These are phyloP conservation scores for Oligia strigilis DNA, from an alignment of 2,888 invertebrate species.

Conservation along the genomic window DNA sequence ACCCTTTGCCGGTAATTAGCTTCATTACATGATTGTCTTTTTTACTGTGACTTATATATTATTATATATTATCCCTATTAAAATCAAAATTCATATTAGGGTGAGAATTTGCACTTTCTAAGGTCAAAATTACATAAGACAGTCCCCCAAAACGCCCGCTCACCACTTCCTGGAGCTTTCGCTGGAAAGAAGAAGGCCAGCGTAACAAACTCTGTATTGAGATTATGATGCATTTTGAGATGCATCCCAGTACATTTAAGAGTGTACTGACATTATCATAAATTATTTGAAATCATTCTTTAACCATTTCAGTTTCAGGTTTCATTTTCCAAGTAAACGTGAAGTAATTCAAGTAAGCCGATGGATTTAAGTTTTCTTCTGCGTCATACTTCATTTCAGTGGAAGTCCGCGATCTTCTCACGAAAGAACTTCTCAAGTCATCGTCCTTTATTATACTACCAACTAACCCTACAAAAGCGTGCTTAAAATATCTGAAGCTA, in stretches of 20 bases:
- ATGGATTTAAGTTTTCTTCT: slow-evolving; percentile 4
- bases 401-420: slow-evolving; percentile 10
- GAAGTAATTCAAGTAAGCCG: neutral
- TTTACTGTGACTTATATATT: neutral
- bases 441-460: slow-evolving; percentile 54
- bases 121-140: too few species aligned
- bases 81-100: too few species aligned
- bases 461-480: slow-evolving; percentile 58
- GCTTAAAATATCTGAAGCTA: slow-evolving; percentile 62
- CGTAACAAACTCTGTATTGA: neutral
- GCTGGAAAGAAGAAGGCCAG: too few species aligned
- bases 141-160: too few species aligned
- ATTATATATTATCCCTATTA: neutral
- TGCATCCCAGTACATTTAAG: neutral
- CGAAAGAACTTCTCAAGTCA: slow-evolving; percentile 45
- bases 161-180: too few species aligned
- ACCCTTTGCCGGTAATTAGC: neutral
- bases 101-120: too few species aligned
- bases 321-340: neutral
- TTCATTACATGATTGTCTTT: neutral
- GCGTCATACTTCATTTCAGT: slow-evolving; percentile 12
- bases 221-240: neutral
- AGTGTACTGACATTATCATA: neutral
- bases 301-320: neutral
- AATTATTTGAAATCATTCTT: neutral